A percentile compares a stretch with the other conserved stretches of the same genome.
phyloP scores from a whole-genome alignment of 2,797 vertebrate species.

The Hephaestus fuliginosus region DNA sequence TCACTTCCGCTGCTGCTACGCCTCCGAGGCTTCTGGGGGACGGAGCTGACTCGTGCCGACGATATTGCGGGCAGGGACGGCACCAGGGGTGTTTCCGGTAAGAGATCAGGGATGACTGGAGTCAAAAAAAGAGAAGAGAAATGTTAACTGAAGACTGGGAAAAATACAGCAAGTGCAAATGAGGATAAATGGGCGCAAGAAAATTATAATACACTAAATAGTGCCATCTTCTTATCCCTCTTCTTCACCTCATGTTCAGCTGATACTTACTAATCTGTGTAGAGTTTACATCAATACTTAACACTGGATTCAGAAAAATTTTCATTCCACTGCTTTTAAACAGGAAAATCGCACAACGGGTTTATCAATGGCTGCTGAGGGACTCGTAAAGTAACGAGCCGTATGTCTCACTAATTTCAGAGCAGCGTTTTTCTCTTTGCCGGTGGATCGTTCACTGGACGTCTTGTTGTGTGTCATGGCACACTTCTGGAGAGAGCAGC shows the following conservation, averaged over 20 bases:
- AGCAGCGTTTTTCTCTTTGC: slow-evolving; percentile 41
- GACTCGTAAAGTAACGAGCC: slow-evolving; percentile 49
- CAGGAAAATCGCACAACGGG: slow-evolving; percentile 24
- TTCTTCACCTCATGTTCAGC: not conserved
- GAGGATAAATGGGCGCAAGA: not conserved
- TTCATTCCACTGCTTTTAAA: slow-evolving; percentile 19
- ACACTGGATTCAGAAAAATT: not conserved
- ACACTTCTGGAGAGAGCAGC: slow-evolving; percentile 71
- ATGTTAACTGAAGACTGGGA: not conserved
- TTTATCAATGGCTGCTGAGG: slow-evolving; percentile 47
- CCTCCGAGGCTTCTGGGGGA: slow-evolving; percentile 65
- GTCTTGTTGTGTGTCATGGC: slow-evolving; percentile 61
- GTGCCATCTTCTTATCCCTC: not conserved
- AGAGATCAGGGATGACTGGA: slow-evolving; percentile 84
- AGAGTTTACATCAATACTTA: not conserved
- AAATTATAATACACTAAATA: not conserved
- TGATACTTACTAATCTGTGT: not conserved
- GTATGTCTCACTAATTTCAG: slow-evolving; percentile 60
- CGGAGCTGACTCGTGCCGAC: slow-evolving; percentile 55
- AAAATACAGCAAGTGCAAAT: not conserved
- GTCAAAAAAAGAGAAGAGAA: slow-evolving; percentile 24
- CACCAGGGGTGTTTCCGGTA: slow-evolving; percentile 80
- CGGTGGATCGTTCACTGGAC: slow-evolving; percentile 55
- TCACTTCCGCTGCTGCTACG: slow-evolving; percentile 61
- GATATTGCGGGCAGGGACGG: slow-evolving; percentile 72